Evolutionary conservation across 2,113 vertebrate species (phyloP), one percentile per base, ranked within the genome.

Genomic region (Neogobius melanostomus): DNA sequence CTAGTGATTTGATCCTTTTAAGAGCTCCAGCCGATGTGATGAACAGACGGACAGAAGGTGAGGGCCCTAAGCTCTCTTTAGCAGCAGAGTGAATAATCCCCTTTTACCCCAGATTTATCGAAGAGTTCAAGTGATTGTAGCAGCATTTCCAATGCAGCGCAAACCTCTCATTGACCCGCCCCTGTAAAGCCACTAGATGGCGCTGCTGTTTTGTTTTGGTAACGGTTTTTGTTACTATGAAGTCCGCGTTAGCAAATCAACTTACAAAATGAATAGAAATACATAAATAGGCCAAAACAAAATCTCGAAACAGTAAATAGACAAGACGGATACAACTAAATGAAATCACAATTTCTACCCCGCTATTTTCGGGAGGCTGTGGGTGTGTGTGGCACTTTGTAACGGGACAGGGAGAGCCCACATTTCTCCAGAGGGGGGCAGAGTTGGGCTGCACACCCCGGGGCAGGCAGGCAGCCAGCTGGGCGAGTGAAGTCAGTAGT

Each of bases 401-500:
- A 36, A 36, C 28, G 28, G 28, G 28, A 5, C 28, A 36, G 28
- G 28, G 28, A 36, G 0, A 36, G 10, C 54, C 54, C 10, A 42
- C 42, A 9, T 43, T n/a, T n/a, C 7, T 61, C 59, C 59, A 61
- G 36, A n/a, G 59, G 59, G 59, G 36, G 42, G 59, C 59, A 61
- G 36, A 15, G 8, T 61, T 53, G 64, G 15, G 6, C 49, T 62
- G 66, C 69, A 62, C 76, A 81, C 76, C 80, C 53, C 42, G 17
- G 72, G 77, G n/a, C 11, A 8, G 51, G 9, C 16, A 14, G 15
- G 14, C 66, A 64, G 81, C 73, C 83, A 76, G 75, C 78, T 76
- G 80, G 78, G 56, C 60, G 66, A 71, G 45, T 72, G 79, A 85
- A 44, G 71, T 71, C 72, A 79, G 64, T 72, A 71, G 69, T 67